Evolutionary conservation across 2,888 invertebrate species (phyloP), one percentile per base, ranked within the genome.

Genomic region (Branchipolynoe longqiensis): DNA sequence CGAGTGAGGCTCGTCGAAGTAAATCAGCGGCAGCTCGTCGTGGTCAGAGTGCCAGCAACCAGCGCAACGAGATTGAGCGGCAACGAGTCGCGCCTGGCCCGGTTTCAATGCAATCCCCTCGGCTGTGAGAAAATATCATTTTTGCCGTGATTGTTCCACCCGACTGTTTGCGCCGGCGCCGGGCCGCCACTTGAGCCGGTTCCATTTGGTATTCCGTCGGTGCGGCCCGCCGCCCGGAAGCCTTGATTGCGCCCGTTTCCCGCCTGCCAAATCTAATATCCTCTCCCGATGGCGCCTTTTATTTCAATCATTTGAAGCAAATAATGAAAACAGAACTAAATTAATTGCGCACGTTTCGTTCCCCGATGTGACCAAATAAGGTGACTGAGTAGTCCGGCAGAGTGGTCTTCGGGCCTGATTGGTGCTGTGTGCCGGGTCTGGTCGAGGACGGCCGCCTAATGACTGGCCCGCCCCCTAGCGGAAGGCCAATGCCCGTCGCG

Each of bases 251-350:
- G 22, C 48, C 73, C 31, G 84, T 73, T 84, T 84, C 84, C 84
- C 56, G 59, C 31, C 41, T 25, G 8, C 25, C 73, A 84, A 84
- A 84, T 84, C 69, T 36, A 84, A 84, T 84, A 84, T 84, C 84
- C 84, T 69, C 48, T 64, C n/a, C 84, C 69, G 64, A 84, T 84
- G 69, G 73, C 62, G 59, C 54, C 59, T 73, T 84, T 84, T 84
- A 84, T 84, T 69, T 84, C 84, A 84, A 84, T 84, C 84, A 84
- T 84, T 84, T 84, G 84, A 84, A 84, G 73, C 84, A 84, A 84
- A 69, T 84, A 84, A 84, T 82, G 62, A 41, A 62, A 84, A 69
- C 84, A 69, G 33, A 84, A 84, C 64, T 69, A 69, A 69, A 84
- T 84, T 84, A 41, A 48, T 84, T 25, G 78, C 28, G 41, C 78